Base-by-base conservation (phyloP, 2,797 vertebrate genomes). In the Jordanella pulchra region DNA sequence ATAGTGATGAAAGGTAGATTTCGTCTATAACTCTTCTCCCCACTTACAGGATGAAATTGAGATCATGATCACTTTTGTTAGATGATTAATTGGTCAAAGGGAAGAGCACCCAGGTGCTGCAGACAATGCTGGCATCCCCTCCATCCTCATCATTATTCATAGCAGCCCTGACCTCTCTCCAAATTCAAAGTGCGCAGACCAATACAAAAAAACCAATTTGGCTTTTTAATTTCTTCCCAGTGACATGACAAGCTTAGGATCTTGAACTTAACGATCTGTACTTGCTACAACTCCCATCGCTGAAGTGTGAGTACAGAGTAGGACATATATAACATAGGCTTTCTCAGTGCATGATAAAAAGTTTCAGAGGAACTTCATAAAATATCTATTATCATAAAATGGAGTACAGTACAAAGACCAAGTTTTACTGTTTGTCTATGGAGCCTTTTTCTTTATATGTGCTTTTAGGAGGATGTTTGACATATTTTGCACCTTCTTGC, bases 111-210 rank as follows among this genome's bases (percentile, higher is more conserved):
- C 21, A 7, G 58, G 27, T 47, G 61, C 76, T 63, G 50, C 78
- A 67, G 12, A 75, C 81, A 82, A 68, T 72, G 69, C 71, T 67
- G 25, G 42, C 65, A 75, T 82, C 66, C 65, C 61, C 42, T 80
- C 82, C 50, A 67, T 71, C 66, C 56, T 78, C 66, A 80, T 87
- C 70, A 81, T 79, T 85, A 91, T 85, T 90, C 86, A 86, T 79
- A 13, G n/a, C 27, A 77, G 66, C 75, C 39, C 9, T 15, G 81
- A 76, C 60, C n/a, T n/a, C n/a, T 85, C 71, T 71, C 39, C 64
- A 28, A 70, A 81, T 71, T 61, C 11, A 27, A 75, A 66, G 75
- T 80, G 76, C 76, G 69, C 58, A 67, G 47, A 83, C 75, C 66
- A 67, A 61, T 65, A 61, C 70, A 77, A 86, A 35, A 10, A 35